A percentile compares a stretch with the other conserved stretches of the same genome.
These are phyloP conservation scores for Julus scandinavius DNA, from an alignment of 2,888 invertebrate genomes.

Conservation along the genomic window DNA sequence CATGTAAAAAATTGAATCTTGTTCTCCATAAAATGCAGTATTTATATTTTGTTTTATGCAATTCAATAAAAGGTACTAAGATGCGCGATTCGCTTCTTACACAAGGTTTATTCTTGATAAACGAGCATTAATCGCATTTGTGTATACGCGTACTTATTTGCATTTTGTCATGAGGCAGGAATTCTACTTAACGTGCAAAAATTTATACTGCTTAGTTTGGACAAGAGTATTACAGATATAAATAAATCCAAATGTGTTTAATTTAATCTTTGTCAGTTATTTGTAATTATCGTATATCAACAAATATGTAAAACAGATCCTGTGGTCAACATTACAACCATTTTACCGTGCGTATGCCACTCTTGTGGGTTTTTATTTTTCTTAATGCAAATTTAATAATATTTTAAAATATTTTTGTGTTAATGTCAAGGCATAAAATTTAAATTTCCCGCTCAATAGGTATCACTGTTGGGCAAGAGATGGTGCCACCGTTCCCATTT, in stretches of 20 bases:
- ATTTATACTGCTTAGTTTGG: slow-evolving; percentile 12
- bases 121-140: not conserved
- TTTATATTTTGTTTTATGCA: not conserved
- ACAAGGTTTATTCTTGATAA: not conserved
- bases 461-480: not conserved
- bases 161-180: not conserved
- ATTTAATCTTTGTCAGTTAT: not conserved
- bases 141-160: not conserved
- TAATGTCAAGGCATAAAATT: not conserved
- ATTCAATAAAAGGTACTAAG: not conserved
- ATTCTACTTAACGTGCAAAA: not conserved
- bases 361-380: too few relatives aligned
- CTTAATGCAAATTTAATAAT: too few relatives aligned
- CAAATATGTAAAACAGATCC: too few relatives aligned
- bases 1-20: not conserved
- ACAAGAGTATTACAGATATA: not conserved
- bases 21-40: not conserved
- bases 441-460: not conserved
- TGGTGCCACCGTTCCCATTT: not conserved
- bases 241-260: not conserved
- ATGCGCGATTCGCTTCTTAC: not conserved
- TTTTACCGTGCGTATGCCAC: not conserved
- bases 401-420: too few relatives aligned
- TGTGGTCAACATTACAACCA: too few relatives aligned
- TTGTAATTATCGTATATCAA: not conserved